These are phyloP conservation scores for Clarias pachynema DNA, from an alignment of 2,797 vertebrate genomes.

Conservation along the genomic window DNA sequence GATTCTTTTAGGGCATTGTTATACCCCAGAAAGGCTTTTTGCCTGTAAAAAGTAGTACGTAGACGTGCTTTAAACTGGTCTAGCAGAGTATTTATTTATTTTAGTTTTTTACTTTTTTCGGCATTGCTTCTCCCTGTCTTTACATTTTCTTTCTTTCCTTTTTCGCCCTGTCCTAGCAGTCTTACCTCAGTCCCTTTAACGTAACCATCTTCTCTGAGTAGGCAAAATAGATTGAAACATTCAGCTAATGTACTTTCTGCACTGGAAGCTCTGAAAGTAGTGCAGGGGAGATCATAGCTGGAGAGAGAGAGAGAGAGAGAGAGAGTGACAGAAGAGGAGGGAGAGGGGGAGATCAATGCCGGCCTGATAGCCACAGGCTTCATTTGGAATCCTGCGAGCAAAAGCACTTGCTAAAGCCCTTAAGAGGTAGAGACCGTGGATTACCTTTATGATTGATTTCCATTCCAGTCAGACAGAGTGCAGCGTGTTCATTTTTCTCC, in stretches of 20 bases:
- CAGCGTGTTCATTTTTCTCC: slow-evolving; percentile 86
- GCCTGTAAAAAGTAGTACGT: background rate
- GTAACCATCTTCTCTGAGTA: slow-evolving; percentile 48
- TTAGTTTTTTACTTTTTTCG: background rate
- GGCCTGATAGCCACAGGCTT: slow-evolving; percentile 66
- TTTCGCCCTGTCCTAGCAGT: background rate
- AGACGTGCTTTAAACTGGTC: background rate
- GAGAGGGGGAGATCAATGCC: slow-evolving; percentile 62
- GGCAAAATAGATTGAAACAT: slow-evolving; percentile 57
- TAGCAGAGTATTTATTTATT: background rate
- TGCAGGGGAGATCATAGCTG: slow-evolving; percentile 41
- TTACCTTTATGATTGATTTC: slow-evolving; percentile 88
- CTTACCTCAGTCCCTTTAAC: slow-evolving; percentile 41
- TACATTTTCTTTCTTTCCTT: background rate
- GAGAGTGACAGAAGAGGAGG: slow-evolving; percentile 34
- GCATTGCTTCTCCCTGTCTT: background rate
- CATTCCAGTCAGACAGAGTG: slow-evolving; percentile 85
- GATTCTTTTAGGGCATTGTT: background rate
- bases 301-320: slow-evolving; percentile 27
- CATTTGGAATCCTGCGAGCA: slow-evolving; percentile 70
- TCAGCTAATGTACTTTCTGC: slow-evolving; percentile 57
- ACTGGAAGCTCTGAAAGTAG: slow-evolving; percentile 50
- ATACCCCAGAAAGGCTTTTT: background rate
- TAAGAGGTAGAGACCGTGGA: slow-evolving; percentile 77
- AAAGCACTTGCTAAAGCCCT: slow-evolving; percentile 80